Conservation (phyloP, 2,113 vertebrate genomes). For the Rutilus rutilus region DNA sequence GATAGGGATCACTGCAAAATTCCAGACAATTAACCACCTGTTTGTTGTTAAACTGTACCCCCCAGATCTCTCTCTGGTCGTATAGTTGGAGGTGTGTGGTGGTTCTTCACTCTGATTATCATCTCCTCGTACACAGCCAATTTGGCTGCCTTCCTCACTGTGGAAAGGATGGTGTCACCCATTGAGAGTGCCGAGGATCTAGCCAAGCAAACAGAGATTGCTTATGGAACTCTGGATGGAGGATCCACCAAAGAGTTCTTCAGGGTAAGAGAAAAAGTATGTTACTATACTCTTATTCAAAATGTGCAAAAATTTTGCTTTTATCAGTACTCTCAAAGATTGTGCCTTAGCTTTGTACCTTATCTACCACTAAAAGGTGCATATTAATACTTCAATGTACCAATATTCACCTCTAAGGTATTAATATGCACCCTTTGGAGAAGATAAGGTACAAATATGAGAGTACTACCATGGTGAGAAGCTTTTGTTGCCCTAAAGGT, state of each 20-base stretch:
- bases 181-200: slow-evolving; percentile 91
- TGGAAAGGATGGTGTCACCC: slow-evolving; percentile 96
- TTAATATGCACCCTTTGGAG: neutral
- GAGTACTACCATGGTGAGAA: neutral
- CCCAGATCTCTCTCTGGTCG: slow-evolving; percentile 87
- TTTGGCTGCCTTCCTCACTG: slow-evolving; percentile 96
- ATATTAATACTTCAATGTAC: neutral
- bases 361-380: neutral
- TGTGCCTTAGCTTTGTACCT: neutral
- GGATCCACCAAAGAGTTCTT: slow-evolving; percentile 98
- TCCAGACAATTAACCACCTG: neutral
- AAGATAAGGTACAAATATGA: neutral
- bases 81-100: slow-evolving; percentile 91
- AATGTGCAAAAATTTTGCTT: neutral
- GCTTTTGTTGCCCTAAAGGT: neutral
- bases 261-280: slow-evolving; percentile 76
- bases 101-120: slow-evolving; percentile 98
- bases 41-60: slow-evolving; percentile 1
- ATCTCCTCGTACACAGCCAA: slow-evolving; percentile 99
- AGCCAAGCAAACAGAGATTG: slow-evolving; percentile 90
- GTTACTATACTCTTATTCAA: neutral
- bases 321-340: neutral
- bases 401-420: neutral
- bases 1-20: slow-evolving; percentile 3
- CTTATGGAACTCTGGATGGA: slow-evolving; percentile 93